A percentile compares a stretch with the other conserved stretches of the same genome.
Conservation (phyloP, 2,113 vertebrate species). For the Colistium nudipinnis region DNA sequence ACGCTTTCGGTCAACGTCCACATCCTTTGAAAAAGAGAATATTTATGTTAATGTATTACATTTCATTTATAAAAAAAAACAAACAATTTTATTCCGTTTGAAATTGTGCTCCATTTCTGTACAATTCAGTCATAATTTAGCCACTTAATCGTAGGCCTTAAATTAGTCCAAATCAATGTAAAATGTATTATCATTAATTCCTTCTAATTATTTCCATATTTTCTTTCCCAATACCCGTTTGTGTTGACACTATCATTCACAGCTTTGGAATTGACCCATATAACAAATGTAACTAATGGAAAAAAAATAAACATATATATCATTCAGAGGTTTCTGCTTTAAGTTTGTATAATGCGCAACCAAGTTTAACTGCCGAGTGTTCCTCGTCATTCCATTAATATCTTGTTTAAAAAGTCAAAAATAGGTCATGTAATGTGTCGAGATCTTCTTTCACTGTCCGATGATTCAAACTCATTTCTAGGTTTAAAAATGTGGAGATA, state of each 20-base stretch:
- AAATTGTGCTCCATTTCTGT: slow-evolving; percentile 1
- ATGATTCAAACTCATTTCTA: not conserved
- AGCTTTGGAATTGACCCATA: not conserved
- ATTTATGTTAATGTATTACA: too few species aligned
- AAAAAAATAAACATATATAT: not conserved
- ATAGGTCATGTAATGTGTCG: not conserved
- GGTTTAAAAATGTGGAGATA: not conserved
- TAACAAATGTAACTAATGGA: too few species aligned
- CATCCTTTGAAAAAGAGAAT: too few species aligned
- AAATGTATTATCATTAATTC: not conserved
- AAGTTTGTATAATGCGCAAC: slow-evolving; percentile 15
- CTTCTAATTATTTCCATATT: not conserved
- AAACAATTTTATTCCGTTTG: not conserved
- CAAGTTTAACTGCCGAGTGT: not conserved
- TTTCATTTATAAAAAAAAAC: not conserved
- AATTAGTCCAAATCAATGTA: slow-evolving; percentile 3
- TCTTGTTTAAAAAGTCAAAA: not conserved
- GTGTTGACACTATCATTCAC: not conserved
- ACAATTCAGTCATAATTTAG: not conserved
- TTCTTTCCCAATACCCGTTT: not conserved
- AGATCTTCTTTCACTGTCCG: not conserved
- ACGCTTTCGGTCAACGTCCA: too few species aligned
- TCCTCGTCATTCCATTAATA: not conserved
- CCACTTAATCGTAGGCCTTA: not conserved
- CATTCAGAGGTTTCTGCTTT: slow-evolving; percentile 28